Evolutionary conservation across 2,888 invertebrate genomes (phyloP), one percentile per base, ranked within the genome.

Genomic region (Lycophotia porphyrea): DNA sequence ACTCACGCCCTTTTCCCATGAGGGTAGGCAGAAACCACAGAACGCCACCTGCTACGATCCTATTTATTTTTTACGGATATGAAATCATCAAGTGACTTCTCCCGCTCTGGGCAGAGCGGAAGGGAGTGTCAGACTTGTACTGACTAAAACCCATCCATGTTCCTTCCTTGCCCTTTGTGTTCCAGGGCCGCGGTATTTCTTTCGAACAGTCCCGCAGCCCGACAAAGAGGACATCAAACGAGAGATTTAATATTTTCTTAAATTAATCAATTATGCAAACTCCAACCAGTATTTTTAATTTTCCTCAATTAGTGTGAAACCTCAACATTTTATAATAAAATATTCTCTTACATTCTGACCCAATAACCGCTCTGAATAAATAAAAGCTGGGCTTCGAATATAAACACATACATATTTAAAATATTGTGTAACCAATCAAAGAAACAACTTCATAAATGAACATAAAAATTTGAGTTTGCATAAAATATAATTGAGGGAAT

Each of bases 351-450:
- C 49, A 21, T 42, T 0, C 55, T 55, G 75, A 67, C 31, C 39
- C 60, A 70, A 58, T 72, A 67, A 47, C n/a, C 13, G 31, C 9
- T 1, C 58, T 36, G 34, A 24, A 24, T 63, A 67, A 76, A 81
- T 68, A 71, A 65, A 65, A 49, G 27, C 39, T 13, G 52, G 11
- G 15, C n/a, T 44, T 44, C 64, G 15, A 60, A 69, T 52, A 65
- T 42, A 70, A 72, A 61, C 21, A 80, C 61, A 76, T 73, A 68
- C 47, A 76, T 76, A 82, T 81, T 69, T 80, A 80, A 68, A 44
- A 67, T 74, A 67, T 39, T 68, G 21, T 81, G 76, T 60, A 64
- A 68, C 76, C 67, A 82, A 82, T 85, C 68, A 85, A 71, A 61
- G 34, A 73, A 61, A 11, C 44, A 47, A n/a, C 34, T 65, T 61